Evolutionary conservation across 2,113 vertebrate species (phyloP).

Genomic region (Tragelaphus scriptus): DNA sequence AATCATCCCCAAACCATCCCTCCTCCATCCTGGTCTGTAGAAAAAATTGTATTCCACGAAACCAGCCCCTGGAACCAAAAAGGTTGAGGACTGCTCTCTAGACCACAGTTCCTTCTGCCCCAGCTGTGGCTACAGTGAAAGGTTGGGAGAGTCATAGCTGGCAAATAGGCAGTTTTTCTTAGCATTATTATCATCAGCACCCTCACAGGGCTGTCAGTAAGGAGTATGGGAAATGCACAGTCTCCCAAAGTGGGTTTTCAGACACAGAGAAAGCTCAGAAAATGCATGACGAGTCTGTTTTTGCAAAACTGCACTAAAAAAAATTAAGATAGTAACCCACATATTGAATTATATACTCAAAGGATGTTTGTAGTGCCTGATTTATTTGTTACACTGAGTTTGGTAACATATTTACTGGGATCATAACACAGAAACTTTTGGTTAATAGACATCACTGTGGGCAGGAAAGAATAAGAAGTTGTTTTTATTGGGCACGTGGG

Average conservation of each 20-base stretch:
- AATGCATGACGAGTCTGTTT: accelerated
- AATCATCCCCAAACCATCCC: not conserved
- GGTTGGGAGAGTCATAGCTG: accelerated
- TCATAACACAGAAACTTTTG: not conserved
- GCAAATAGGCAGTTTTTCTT: not conserved
- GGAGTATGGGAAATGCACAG: not conserved
- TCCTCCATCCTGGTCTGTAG: not conserved
- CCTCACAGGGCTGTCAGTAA: not conserved
- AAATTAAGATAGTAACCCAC: not conserved
- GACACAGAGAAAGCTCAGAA: not conserved
- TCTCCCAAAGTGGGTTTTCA: not conserved
- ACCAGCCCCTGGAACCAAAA: not conserved
- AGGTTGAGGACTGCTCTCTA: not conserved
- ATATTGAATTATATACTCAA: not conserved
- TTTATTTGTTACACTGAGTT: no score
- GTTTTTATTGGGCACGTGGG: not conserved
- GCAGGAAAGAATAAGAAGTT: no score
- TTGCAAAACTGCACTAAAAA: not conserved
- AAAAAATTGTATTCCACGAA: not conserved
- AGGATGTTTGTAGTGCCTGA: not conserved
- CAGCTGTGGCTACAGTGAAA: accelerated
- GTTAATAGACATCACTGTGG: no score
- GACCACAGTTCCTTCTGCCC: not conserved
- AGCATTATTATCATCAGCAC: not conserved
- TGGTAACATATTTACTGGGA: not conserved